Base-by-base conservation (phyloP, 2,113 vertebrate genomes). In the Indri indri region DNA sequence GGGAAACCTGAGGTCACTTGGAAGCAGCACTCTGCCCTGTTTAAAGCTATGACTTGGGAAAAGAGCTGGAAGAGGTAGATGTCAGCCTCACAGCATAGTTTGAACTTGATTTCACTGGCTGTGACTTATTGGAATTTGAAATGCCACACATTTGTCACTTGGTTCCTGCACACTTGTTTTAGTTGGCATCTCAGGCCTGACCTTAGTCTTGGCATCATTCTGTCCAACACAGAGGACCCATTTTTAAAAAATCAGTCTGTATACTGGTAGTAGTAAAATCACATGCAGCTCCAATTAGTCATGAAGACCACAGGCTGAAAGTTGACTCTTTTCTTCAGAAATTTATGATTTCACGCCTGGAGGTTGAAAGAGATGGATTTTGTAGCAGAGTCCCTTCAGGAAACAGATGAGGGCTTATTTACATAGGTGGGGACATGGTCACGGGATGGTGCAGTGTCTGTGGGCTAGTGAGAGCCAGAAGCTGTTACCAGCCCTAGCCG, bases 191-290 rank as follows among this genome's bases (percentile, higher is more conserved):
- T 47, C 32, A 73, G 65, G 32, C 82, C 65, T 88, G 77, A 68
- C 93, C 52, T 93, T 88, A 16, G 18, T 88, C 57, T 85, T 94
- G 57, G 57, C 45, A 81, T 77, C 47, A 57, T 91, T 95, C 76
- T 76, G 32, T 77, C 34, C 32, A 74, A 63, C 40, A 52, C 14
- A 27, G 34, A 54, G 91, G 40, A n/a, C 42, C 59, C 59, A 32
- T 11, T 89, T 92, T 50, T 0, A 50, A 65, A 88, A 96, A 74
- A 61, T 79, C 47, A 65, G 30, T 76, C 34, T 59, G 27, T 80
- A 63, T 54, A 50, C 34, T 1, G 2, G 34, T 9, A 68, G 23
- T 27, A 52, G 11, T 84, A 40, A 92, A 82, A 92, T 90, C 50
- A 66, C 18, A 4, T 3, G 2, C 37, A n/a, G 11, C 57, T 94